Evolutionary conservation across 2,797 vertebrate species (phyloP).

Genomic region (Delichon dasypus): DNA sequence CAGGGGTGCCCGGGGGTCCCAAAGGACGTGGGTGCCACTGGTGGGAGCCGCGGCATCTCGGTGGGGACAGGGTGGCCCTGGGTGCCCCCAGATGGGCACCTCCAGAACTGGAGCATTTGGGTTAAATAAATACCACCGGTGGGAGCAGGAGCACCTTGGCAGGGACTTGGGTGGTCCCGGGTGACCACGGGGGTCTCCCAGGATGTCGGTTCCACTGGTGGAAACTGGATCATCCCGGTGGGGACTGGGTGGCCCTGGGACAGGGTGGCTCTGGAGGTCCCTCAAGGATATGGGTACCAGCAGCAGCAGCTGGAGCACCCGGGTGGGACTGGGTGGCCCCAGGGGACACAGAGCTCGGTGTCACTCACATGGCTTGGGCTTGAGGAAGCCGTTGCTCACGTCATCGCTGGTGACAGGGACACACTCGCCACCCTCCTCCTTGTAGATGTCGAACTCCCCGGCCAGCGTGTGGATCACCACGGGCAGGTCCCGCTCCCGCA

Average conservation of each 20-base stretch:
- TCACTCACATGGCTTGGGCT: slow-evolving; percentile 80
- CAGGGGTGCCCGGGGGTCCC: neutral
- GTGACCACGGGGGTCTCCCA: too few relatives aligned
- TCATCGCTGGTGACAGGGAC: slow-evolving; percentile 80
- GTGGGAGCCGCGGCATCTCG: neutral
- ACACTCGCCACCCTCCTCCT: slow-evolving; percentile 87
- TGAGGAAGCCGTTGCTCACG: slow-evolving; percentile 82
- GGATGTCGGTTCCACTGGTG: neutral
- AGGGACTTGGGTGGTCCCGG: neutral
- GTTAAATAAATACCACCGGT: accelerated
- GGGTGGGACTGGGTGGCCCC: neutral
- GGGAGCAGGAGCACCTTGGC: neutral
- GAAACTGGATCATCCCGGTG: too few relatives aligned
- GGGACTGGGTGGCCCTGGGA: neutral
- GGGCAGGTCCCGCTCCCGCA: slow-evolving; percentile 90
- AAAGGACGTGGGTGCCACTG: neutral
- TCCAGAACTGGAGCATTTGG: neutral
- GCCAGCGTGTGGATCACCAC: slow-evolving; percentile 89
- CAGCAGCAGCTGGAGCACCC: neutral
- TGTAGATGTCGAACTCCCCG: slow-evolving; percentile 91
- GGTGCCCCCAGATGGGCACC: neutral
- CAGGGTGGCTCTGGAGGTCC: neutral
- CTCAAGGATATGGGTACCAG: neutral
- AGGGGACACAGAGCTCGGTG: accelerated
- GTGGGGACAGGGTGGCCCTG: too few relatives aligned